Percentiles rank a stretch among this genome's conserved stretches.
phyloP scores from a whole-genome alignment of 2,888 invertebrate genomes.

The Machimus rusticus region DNA sequence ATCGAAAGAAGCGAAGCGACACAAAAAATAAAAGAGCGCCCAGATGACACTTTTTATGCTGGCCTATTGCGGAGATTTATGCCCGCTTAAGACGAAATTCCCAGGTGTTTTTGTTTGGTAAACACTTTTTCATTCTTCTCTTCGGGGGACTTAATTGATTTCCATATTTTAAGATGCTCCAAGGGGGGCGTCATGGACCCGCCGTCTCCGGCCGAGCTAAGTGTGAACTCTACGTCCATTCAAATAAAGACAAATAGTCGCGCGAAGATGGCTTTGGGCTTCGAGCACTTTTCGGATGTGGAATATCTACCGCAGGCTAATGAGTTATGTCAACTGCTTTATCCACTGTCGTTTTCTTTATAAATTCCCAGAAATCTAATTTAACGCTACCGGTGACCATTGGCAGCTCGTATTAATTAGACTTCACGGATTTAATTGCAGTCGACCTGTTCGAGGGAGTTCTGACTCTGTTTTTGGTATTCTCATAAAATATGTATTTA shows the following conservation, averaged over 20 bases:
- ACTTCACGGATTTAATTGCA: background rate
- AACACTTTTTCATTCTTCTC: conserved; percentile 36
- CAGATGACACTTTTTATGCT: conserved; percentile 36
- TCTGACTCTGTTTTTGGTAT: background rate
- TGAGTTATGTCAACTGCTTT: conserved; percentile 25
- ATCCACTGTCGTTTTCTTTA: conserved; percentile 21
- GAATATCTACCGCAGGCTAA: conserved; percentile 12
- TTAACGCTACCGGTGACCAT: conserved; percentile 41
- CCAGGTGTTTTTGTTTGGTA: conserved; percentile 43
- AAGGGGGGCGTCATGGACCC: conserved; percentile 33
- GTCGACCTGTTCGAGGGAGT: background rate
- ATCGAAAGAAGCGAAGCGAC: conserved; percentile 14
- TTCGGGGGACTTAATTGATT: conserved; percentile 38
- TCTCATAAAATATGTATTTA: background rate
- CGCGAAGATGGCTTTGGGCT: background rate
- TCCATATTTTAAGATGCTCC: conserved; percentile 35
- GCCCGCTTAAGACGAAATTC: conserved; percentile 22
- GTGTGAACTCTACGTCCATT: conserved; percentile 36
- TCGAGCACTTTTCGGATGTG: background rate
- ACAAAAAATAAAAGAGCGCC: background rate
- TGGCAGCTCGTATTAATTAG: conserved; percentile 27
- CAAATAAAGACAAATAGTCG: conserved; percentile 27
- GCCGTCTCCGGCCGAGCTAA: background rate
- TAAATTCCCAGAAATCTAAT: conserved; percentile 30
- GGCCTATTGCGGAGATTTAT: conserved; percentile 37